Evolutionary conservation across 2,797 vertebrate genomes (phyloP), one percentile per base, ranked within the genome.

Genomic region (Darevskia mixta): DNA sequence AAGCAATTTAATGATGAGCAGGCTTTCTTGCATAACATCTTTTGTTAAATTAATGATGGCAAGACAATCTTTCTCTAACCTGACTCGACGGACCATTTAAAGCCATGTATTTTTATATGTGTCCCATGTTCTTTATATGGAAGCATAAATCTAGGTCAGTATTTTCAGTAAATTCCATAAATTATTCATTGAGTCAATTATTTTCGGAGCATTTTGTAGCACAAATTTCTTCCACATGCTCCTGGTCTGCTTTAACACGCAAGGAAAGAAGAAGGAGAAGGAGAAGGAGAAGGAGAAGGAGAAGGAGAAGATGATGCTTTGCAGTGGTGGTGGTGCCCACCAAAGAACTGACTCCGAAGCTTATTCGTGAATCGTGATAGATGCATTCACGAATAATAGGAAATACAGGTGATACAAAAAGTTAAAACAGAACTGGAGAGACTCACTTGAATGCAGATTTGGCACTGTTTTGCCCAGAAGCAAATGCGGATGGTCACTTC

Each of bases 161-260:
- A 86, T 92, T 95, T 96, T 95, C 93, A 94, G 92, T 86, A 79
- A 95, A 95, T 89, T 93, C 87, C 90, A 92, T 93, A 95, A 95
- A 94, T 94, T 94, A 91, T 95, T 95, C 88, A 95, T 87, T n/a
- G 4, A 95, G 66, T 93, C 93, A 93, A 94, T 95, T 95, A 94
- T 93, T 93, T 95, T 94, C 91, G 90, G 87, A 72, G 69, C 90
- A 71, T 93, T 93, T 90, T 86, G 87, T 90, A 92, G 86, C 86
- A 86, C 85, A 88, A 83, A 90, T 87, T 90, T 89, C 81, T 88
- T 80, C 90, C 82, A 91, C 38, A 49, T 88, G 86, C 77, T 66
- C 84, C 0, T 0, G 35, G 88, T 66, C 13, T 49, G 32, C 82
- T 92, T 92, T 86, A 93, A 58, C 78, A 90, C 79, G 41, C 90